These are phyloP conservation scores for Cheilosia urbana DNA, from an alignment of 2,888 invertebrate genomes.

Conservation along the genomic window DNA sequence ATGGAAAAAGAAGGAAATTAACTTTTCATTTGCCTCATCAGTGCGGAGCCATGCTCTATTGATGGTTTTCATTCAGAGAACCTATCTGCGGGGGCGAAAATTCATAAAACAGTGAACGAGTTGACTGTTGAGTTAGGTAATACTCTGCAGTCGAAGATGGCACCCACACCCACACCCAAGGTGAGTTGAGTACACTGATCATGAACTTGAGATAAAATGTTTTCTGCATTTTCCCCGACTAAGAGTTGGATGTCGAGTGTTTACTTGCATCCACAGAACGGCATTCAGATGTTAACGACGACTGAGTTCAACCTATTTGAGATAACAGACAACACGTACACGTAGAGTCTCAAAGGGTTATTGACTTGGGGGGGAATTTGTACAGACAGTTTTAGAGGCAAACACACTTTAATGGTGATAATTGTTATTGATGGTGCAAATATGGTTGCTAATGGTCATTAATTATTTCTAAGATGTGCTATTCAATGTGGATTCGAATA, in stretches of 20 bases:
- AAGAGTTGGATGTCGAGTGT: conserved; percentile 2
- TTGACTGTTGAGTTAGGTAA: conserved; percentile 3
- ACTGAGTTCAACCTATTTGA: conserved; percentile 18
- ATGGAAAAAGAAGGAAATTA: conserved; percentile 47
- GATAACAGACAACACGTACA: conserved; percentile 38
- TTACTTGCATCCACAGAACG: conserved; percentile 8
- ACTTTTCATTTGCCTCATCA: conserved; percentile 50
- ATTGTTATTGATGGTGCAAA: conserved; percentile 12
- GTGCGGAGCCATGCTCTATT: conserved; percentile 49
- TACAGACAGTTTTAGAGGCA: conserved; percentile 24
- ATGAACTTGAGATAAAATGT: conserved; percentile 68
- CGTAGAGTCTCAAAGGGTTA: conserved; percentile 40
- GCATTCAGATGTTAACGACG: conserved; percentile 6
- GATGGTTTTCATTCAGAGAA: conserved; percentile 28
- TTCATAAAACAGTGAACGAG: conserved; percentile 34
- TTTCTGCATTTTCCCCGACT: conserved; percentile 21
- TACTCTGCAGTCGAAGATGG: not conserved
- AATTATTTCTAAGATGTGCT: not conserved
- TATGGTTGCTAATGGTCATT: conserved; percentile 2
- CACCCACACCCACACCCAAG: not conserved
- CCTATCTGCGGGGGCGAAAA: conserved; percentile 40
- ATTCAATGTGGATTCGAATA: not conserved
- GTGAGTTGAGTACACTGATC: conserved; percentile 28
- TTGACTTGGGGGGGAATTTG: conserved; percentile 39
- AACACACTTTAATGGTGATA: conserved; percentile 36